phyloP scores from a whole-genome alignment of 2,797 vertebrate species.

The Eulemur albifrons region DNA sequence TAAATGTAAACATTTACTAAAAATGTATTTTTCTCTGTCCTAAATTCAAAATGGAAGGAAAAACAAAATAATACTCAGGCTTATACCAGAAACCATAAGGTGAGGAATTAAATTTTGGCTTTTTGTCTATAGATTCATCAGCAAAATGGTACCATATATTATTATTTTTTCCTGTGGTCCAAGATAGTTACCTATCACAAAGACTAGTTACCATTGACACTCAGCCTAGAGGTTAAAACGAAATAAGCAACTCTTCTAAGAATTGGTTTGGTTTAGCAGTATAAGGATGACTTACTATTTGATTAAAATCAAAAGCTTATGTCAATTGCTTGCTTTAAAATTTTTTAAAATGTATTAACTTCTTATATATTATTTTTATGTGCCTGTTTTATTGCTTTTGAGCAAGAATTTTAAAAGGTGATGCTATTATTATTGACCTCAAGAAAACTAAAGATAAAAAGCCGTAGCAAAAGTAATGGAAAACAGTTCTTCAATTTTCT shows the following conservation, averaged over 20 bases:
- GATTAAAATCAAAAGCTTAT: constrained; percentile 9
- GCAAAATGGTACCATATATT: constrained; percentile 46
- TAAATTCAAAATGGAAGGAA: constrained; percentile 9
- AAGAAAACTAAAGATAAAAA: background rate
- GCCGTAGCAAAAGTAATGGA: background rate
- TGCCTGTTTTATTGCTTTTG: background rate
- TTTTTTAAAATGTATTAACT: background rate
- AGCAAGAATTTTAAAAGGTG: background rate
- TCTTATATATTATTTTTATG: background rate
- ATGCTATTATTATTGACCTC: background rate
- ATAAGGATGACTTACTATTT: background rate
- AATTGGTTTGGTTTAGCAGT: constrained; percentile 28
- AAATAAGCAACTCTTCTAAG: constrained; percentile 16
- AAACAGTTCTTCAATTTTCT: background rate
- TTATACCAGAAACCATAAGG: background rate
- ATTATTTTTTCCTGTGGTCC: constrained; percentile 19
- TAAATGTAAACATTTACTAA: constrained; percentile 30
- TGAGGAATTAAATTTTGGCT: constrained; percentile 9
- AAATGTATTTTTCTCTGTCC: constrained; percentile 7
- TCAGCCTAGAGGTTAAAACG: constrained; percentile 43
- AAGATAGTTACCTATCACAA: constrained; percentile 54
- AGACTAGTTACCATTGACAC: constrained; percentile 58
- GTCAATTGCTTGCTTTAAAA: background rate
- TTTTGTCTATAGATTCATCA: constrained; percentile 54
- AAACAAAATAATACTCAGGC: background rate